These are phyloP conservation scores for Ispidina lecontei DNA, from an alignment of 2,797 vertebrate species.

Conservation along the genomic window DNA sequence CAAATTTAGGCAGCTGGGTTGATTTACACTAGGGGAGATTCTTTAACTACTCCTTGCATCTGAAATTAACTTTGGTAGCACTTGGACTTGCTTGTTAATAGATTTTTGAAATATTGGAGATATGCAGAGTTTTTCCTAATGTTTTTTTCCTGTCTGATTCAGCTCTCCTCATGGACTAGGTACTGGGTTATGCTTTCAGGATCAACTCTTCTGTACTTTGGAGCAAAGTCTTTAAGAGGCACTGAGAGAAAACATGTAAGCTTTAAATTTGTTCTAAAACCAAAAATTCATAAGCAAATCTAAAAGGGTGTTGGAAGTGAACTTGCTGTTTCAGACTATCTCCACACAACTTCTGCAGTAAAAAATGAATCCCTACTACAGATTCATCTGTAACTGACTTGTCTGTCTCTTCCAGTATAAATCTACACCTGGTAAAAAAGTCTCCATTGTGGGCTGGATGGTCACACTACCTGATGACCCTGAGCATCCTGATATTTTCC, in stretches of 20 bases:
- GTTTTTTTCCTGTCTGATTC: conserved; percentile 1
- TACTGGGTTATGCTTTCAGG: conserved; percentile 94
- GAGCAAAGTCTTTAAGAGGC: conserved; percentile 92
- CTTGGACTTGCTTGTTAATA: not conserved
- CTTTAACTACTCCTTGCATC: not conserved
- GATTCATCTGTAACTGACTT: not conserved
- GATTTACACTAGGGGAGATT: not conserved
- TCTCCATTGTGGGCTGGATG: conserved; percentile 92
- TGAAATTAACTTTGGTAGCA: not conserved
- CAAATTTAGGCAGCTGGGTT: not conserved
- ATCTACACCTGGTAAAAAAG: conserved; percentile 91
- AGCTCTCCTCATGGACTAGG: conserved; percentile 94
- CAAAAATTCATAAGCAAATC: not conserved
- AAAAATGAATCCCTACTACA: not conserved
- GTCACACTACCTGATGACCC: conserved; percentile 92
- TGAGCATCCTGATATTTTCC: conserved; percentile 93
- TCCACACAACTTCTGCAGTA: not conserved
- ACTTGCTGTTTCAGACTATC: not conserved
- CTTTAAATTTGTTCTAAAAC: not conserved
- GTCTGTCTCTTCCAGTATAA: conserved; percentile 86
- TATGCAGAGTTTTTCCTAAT: not conserved
- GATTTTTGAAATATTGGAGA: not conserved
- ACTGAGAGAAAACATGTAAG: conserved; percentile 94
- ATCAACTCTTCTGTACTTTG: conserved; percentile 90
- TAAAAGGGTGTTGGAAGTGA: not conserved